Evolutionary conservation across 2,888 invertebrate genomes (phyloP).

Genomic region (Drosophila neonasuta): DNA sequence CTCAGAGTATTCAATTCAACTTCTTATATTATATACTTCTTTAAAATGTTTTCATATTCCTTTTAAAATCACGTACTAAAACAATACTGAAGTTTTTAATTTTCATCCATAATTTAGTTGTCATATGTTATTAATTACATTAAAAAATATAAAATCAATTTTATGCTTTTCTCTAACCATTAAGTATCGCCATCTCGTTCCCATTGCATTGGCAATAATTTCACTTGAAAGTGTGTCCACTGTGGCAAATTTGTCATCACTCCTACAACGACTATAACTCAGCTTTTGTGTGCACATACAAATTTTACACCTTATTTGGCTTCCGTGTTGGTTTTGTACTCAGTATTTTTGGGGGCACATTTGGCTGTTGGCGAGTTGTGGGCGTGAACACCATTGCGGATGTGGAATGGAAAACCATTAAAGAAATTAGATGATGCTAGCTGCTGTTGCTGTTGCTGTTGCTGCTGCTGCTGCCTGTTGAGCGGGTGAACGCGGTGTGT

Average conservation of each 20-base stretch:
- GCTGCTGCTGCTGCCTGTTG: conserved; percentile 12
- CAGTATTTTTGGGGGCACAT: conserved; percentile 54
- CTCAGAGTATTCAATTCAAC: no score
- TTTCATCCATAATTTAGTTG: no score
- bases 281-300: conserved; percentile 6
- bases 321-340: conserved; percentile 51
- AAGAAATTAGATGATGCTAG: conserved; percentile 78
- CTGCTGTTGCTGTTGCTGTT: conserved; percentile 7
- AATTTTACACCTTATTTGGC: conserved; percentile 65
- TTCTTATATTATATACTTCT: no score
- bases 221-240: not conserved
- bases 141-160: no score
- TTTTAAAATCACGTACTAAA: no score
- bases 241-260: conserved; percentile 15
- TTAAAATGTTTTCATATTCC: no score
- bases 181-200: not conserved
- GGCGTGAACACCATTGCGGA: conserved; percentile 18
- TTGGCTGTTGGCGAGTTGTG: conserved; percentile 25
- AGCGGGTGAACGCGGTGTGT: conserved; percentile 26
- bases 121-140: no score
- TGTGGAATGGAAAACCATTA: conserved; percentile 74
- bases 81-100: no score
- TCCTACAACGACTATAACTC: not conserved
- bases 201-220: not conserved
- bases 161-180: not conserved